These are phyloP conservation scores for Zoroaster sp. DNA, from an alignment of 53 echinoderm and acorn worm genomes.

Conservation along the genomic window DNA sequence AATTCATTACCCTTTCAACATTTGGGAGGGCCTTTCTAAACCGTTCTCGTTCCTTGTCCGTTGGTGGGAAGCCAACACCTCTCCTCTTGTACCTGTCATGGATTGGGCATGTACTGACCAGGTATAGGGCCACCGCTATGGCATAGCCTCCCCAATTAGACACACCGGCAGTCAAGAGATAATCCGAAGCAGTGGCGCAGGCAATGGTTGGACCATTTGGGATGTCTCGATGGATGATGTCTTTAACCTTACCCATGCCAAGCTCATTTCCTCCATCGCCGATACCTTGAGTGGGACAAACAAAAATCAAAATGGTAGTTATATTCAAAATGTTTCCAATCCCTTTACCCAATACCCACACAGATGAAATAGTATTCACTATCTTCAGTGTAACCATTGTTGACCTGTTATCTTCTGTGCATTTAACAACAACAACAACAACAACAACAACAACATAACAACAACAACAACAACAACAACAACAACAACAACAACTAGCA, in stretches of 20 bases:
- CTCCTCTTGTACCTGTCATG: slow-evolving; percentile 83
- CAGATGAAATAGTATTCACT: too few species aligned
- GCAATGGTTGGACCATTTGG: slow-evolving; percentile 64
- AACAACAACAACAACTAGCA: too few species aligned
- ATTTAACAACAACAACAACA: too few species aligned
- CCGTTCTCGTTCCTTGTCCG: slow-evolving; percentile 46
- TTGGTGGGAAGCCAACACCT: slow-evolving; percentile 73
- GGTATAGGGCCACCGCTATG: slow-evolving; percentile 69
- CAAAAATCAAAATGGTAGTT: too few species aligned
- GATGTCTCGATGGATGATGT: slow-evolving; percentile 53
- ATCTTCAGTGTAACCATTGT: too few species aligned
- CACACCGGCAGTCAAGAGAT: slow-evolving; percentile 75
- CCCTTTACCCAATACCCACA: too few species aligned
- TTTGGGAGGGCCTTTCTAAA: slow-evolving; percentile 52
- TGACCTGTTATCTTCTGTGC: too few species aligned
- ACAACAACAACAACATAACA: too few species aligned
- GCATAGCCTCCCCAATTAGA: slow-evolving; percentile 95
- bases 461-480: too few species aligned
- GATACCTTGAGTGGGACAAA: slow-evolving; percentile 79
- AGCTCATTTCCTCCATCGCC: slow-evolving; percentile 83
- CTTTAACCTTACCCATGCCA: slow-evolving; percentile 85
- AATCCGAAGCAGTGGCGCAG: slow-evolving; percentile 58
- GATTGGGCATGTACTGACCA: slow-evolving; percentile 70
- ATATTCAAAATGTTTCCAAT: too few species aligned
- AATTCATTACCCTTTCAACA: slow-evolving; percentile 62